Evolutionary conservation across 2,113 vertebrate species (phyloP).

Genomic region (Anarhynchus alexandrinus): DNA sequence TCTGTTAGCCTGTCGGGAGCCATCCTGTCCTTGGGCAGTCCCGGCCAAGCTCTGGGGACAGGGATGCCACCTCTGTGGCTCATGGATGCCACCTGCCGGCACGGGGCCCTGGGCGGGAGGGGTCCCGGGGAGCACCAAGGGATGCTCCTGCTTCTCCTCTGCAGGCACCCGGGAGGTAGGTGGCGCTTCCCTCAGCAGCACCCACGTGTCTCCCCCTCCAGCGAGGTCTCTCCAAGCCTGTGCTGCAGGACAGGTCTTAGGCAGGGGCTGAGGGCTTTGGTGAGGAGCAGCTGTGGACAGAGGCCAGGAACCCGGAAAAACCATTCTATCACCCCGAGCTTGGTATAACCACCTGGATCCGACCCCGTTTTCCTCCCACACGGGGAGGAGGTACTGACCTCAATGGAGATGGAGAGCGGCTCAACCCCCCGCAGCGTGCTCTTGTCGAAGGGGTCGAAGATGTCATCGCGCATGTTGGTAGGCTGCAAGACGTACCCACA

Average conservation of each 20-base stretch:
- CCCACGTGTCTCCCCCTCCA: not conserved
- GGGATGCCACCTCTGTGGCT: not conserved
- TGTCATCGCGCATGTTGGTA: slow-evolving; percentile 88
- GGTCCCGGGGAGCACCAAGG: not conserved
- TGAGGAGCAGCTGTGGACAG: not conserved
- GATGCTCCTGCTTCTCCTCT: not conserved
- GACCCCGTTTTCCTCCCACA: not conserved
- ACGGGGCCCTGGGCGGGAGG: not conserved
- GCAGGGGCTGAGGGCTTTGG: not conserved
- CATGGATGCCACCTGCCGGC: slow-evolving; percentile 36
- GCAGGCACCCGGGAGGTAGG: not conserved
- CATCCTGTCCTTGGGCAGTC: fast-evolving
- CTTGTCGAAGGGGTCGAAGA: slow-evolving; percentile 94
- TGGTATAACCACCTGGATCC: fast-evolving
- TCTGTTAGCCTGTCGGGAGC: not conserved
- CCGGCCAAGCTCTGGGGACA: not conserved
- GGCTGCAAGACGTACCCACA: slow-evolving; percentile 95
- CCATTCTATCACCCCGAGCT: not conserved
- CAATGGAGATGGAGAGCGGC: slow-evolving; percentile 81
- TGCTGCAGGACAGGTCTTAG: fast-evolving
- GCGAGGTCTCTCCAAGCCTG: not conserved
- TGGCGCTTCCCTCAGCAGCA: not conserved
- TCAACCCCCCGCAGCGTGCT: slow-evolving; percentile 83
- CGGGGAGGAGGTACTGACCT: slow-evolving; percentile 68
- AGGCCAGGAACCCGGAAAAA: not conserved